These are phyloP conservation scores for Hypotaenidia philippensis DNA, from an alignment of 2,797 vertebrate genomes.

Conservation along the genomic window DNA sequence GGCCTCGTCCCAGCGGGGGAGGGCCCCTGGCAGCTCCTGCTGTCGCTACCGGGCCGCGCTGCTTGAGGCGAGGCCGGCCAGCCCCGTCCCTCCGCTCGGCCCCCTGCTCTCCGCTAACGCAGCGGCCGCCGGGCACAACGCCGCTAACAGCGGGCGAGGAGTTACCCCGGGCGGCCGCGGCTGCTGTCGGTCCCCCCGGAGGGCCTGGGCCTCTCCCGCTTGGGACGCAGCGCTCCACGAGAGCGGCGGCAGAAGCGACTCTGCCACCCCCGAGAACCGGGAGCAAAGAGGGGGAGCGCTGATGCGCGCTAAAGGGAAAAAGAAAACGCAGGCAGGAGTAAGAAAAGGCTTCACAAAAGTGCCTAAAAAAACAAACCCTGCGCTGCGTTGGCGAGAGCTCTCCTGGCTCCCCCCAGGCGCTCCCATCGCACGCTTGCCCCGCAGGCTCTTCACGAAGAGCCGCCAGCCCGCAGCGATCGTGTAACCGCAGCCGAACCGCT, in stretches of 20 bases:
- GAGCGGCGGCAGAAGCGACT: background rate
- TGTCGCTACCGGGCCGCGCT: background rate
- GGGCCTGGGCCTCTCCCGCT: background rate
- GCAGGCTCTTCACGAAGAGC: background rate
- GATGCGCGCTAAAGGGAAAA: background rate
- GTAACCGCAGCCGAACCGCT: no score
- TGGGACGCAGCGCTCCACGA: background rate
- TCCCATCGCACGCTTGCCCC: no score
- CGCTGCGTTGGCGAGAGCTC: background rate
- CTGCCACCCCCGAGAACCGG: no score
- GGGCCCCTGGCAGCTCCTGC: background rate
- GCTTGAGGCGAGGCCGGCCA: background rate
- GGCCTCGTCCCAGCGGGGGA: background rate
- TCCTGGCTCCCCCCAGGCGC: rapidly evolving
- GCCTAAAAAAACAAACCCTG: background rate
- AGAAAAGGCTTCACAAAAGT: background rate
- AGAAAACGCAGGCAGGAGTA: rapidly evolving
- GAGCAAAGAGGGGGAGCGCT: background rate
- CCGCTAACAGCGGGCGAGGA: background rate
- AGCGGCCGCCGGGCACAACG: background rate
- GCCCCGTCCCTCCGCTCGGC: background rate
- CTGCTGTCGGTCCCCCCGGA: background rate
- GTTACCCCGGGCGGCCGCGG: background rate
- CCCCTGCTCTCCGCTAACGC: background rate
- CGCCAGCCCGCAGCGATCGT: background rate